Conservation (phyloP, 2,888 invertebrate species). For the Leucoptera coffeella region DNA sequence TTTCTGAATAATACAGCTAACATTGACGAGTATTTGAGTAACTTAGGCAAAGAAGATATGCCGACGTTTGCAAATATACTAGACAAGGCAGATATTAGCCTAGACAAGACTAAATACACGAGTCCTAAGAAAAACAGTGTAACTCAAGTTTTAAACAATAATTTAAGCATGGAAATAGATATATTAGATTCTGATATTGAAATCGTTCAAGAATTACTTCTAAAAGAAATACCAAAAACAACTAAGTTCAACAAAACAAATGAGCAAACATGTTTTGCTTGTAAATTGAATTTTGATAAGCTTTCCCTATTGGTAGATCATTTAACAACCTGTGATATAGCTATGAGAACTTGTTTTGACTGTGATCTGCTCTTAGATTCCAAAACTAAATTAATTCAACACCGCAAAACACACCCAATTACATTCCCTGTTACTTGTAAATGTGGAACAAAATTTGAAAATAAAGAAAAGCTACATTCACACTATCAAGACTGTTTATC, state of each 20-base stretch:
- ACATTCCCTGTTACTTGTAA: conserved; percentile 15
- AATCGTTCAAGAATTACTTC: conserved; percentile 25
- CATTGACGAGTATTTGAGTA: conserved; percentile 36
- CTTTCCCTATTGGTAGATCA: conserved; percentile 28
- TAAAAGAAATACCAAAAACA: conserved; percentile 16
- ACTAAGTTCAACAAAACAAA: conserved; percentile 9
- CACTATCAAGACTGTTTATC: conserved; percentile 24
- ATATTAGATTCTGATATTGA: conserved; percentile 31
- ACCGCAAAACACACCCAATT: conserved; percentile 18
- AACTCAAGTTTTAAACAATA: conserved; percentile 11
- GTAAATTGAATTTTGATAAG: conserved; percentile 22
- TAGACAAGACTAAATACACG: conserved; percentile 16
- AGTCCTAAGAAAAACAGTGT: conserved; percentile 27
- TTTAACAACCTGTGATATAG: conserved; percentile 26
- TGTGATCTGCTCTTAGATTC: conserved; percentile 32
- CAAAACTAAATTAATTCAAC: conserved; percentile 28
- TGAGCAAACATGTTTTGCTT: conserved; percentile 26
- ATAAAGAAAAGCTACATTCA: conserved; percentile 17
- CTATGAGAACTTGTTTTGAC: conserved; percentile 24
- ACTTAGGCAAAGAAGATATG: conserved; percentile 39
- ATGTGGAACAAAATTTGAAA: conserved; percentile 23
- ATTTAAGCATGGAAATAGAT: conserved; percentile 31
- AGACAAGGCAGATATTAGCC: conserved; percentile 21
- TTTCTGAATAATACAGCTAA: conserved; percentile 42
- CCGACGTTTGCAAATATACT: conserved; percentile 37